Evolutionary conservation across 2,797 vertebrate genomes (phyloP).

Genomic region (Acomys russatus): DNA sequence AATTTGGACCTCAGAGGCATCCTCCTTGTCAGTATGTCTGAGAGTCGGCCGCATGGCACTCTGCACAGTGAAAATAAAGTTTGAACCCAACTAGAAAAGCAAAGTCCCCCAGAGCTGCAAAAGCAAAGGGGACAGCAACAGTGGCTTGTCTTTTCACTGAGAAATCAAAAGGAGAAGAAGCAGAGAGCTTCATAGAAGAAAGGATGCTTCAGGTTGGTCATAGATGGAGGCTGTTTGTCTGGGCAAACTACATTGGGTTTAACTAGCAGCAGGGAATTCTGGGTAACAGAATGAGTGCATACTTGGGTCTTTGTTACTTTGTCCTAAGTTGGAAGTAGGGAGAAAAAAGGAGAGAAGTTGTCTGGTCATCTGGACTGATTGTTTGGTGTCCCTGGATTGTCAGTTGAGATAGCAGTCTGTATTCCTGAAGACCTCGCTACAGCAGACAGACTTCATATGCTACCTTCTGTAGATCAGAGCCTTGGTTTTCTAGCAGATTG

Average conservation of each 20-base stretch:
- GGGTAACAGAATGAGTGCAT: not conserved
- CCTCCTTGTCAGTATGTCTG: not conserved
- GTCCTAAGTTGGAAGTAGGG: not conserved
- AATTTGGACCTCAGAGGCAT: not conserved
- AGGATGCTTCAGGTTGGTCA: not conserved
- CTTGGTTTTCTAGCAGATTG: slow-evolving; percentile 1
- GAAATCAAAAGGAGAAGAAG: not conserved
- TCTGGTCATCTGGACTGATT: not conserved
- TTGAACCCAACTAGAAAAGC: not conserved
- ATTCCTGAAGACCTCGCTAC: not conserved
- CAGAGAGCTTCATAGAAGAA: not conserved
- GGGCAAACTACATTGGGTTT: not conserved
- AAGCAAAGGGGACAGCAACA: not conserved
- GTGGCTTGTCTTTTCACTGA: not conserved
- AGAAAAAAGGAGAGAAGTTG: not conserved
- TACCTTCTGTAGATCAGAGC: not conserved
- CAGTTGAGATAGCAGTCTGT: not conserved
- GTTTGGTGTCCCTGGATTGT: not conserved
- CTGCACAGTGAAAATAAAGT: not conserved
- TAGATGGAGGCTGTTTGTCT: not conserved
- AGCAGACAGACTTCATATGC: not conserved
- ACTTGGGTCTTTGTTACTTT: not conserved
- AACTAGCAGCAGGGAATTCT: not conserved
- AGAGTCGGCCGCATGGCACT: not conserved
- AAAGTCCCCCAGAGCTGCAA: not conserved